Percentiles rank a stretch among this genome's conserved stretches.
phyloP scores from a whole-genome alignment of 2,888 invertebrate genomes.

The Alcis repandata region DNA sequence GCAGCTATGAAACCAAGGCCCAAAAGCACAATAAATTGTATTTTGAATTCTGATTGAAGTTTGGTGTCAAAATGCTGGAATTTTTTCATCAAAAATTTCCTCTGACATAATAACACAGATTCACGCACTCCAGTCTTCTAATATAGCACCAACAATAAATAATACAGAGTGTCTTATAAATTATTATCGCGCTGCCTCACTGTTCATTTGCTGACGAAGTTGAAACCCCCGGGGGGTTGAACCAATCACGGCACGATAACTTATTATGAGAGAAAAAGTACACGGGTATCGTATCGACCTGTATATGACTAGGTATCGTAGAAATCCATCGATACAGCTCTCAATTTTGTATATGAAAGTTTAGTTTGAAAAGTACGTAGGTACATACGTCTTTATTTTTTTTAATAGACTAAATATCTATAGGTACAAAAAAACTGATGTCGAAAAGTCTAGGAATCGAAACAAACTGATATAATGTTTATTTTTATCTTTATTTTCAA shows the following conservation, averaged over 20 bases:
- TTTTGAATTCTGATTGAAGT: not conserved
- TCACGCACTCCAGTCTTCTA: constrained; percentile 53
- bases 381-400: not conserved
- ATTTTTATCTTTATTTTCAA: too few relatives aligned
- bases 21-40: too few relatives aligned
- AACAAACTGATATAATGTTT: too few relatives aligned
- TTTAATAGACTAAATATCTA: too few relatives aligned
- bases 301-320: constrained; percentile 3
- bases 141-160: constrained; percentile 77
- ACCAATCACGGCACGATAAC: constrained; percentile 83
- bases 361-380: not conserved
- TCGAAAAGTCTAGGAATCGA: too few relatives aligned
- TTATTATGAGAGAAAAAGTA: constrained; percentile 81
- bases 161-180: constrained; percentile 82
- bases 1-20: too few relatives aligned
- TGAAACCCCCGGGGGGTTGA: constrained; percentile 73
- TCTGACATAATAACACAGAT: constrained; percentile 41
- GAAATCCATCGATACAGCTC: not conserved
- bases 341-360: not conserved
- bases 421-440: too few relatives aligned
- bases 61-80: not conserved
- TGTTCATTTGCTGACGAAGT: constrained; percentile 87
- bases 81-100: constrained; percentile 2
- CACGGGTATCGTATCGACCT: constrained; percentile 40
- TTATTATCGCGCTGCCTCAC: constrained; percentile 83